Evolutionary conservation across 2,113 vertebrate species (phyloP), one percentile per base, ranked within the genome.

Genomic region (Centrocercus urophasianus): DNA sequence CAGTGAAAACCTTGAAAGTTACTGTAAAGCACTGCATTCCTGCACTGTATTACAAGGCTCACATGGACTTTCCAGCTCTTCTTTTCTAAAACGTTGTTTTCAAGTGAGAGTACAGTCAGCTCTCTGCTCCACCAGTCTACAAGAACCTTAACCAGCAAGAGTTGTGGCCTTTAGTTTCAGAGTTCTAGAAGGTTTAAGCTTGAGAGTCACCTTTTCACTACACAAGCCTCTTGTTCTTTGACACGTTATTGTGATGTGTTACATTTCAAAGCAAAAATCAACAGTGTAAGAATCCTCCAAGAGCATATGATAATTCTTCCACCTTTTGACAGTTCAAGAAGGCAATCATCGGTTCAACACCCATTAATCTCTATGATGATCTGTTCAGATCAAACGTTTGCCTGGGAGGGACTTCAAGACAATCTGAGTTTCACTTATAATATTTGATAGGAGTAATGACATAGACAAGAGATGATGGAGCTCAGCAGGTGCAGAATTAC

Each of bases 191-290:
- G 13, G 32, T 11, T 79, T 56, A 70, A 25, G 18, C 43, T n/a
- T 42, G 2, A 81, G 24, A n/a, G 28, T 4, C 25, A 4, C 59
- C 9, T 24, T 45, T 13, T 11, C 21, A 28, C 3, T 28, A 32
- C 1, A 0, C 8, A 8, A 4, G 17, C 7, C 4, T 50, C n/a
- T 40, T 25, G 27, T 52, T 50, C 61, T 79, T 59, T 54, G 30
- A 66, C 8, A 13, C 0, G 0, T 11, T 25, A n/a, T 17, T 19
- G 11, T 22, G 22, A 19, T 16, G 1, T 11, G 8, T 5, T 34
- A 20, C 10, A 1, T 19, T 2, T 19, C 9, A 75, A 36, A 40
- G 12, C 7, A 73, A 57, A 66, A 86, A 56, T 18, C 19, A 34
- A 24, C 0, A 3, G 21, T 6, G 1, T 24, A 32, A 34, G 8